Evolutionary conservation across 2,113 vertebrate genomes (phyloP).

Genomic region (Bos indicus): DNA sequence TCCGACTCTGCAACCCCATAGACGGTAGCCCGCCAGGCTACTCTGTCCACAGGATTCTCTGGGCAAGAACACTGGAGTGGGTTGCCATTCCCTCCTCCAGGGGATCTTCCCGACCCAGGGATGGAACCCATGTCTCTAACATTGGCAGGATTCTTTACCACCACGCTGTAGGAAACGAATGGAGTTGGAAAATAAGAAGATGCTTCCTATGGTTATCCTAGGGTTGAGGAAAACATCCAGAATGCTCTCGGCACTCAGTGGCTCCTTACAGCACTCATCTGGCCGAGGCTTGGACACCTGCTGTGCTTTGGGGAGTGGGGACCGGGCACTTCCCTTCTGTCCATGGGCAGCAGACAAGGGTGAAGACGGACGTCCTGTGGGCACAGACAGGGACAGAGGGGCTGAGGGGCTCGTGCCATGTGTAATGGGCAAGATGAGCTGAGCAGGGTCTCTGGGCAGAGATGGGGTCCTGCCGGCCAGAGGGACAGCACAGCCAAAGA

Average conservation of each 20-base stretch:
- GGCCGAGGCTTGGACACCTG: background rate
- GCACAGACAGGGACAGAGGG: background rate
- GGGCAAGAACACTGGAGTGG: background rate
- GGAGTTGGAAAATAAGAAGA: background rate
- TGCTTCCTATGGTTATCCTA: too few species aligned
- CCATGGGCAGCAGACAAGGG: background rate
- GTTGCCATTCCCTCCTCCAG: background rate
- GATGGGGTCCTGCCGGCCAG: background rate
- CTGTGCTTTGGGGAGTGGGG: rapidly evolving
- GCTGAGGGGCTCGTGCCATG: background rate
- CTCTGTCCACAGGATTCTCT: background rate
- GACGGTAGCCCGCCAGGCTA: background rate
- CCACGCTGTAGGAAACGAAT: background rate
- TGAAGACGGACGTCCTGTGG: rapidly evolving
- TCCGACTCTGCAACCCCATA: background rate
- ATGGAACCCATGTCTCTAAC: background rate
- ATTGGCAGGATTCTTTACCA: background rate
- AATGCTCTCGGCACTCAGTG: background rate
- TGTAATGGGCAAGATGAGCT: background rate
- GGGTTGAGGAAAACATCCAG: background rate
- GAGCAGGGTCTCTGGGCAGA: background rate
- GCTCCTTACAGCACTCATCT: background rate
- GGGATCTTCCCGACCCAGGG: background rate
- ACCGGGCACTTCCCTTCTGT: background rate
- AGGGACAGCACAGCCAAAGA: background rate